These are phyloP conservation scores for Chaenocephalus aceratus DNA, from an alignment of 2,113 vertebrate genomes.

Conservation along the genomic window DNA sequence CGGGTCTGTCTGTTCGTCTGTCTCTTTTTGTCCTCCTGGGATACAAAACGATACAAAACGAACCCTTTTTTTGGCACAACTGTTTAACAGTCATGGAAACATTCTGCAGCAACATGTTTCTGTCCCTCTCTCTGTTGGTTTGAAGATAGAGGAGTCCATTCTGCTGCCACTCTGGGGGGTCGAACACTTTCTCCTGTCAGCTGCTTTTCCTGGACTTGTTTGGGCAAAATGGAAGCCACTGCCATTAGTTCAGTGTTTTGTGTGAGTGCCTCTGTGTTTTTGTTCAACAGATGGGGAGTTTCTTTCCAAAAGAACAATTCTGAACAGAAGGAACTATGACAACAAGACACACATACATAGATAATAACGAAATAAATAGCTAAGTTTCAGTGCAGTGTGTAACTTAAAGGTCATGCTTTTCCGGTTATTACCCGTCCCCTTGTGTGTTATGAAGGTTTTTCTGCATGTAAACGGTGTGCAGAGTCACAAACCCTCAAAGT, in stretches of 20 bases:
- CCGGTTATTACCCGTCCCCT: too few species aligned
- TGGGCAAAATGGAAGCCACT: neutral
- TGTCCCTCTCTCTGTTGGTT: constrained; percentile 25
- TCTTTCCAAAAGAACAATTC: neutral
- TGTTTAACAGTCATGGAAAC: constrained; percentile 37
- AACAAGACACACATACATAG: neutral
- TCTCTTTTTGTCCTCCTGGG: constrained; percentile 29
- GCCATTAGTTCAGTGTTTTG: neutral
- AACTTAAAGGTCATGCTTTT: too few species aligned
- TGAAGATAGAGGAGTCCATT: constrained; percentile 32
- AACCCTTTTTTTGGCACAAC: neutral
- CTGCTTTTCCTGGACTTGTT: constrained; percentile 17
- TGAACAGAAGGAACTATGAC: neutral
- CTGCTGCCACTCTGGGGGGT: constrained; percentile 23
- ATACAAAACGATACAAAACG: too few species aligned
- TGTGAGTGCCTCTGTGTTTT: neutral
- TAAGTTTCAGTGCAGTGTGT: neutral
- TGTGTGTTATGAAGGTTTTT: too few species aligned
- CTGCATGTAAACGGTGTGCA: too few species aligned
- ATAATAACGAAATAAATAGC: too few species aligned
- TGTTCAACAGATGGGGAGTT: neutral
- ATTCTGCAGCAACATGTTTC: neutral
- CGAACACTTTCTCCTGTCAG: constrained; percentile 1
- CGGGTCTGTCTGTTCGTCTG: constrained; percentile 37
- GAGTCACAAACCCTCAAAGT: too few species aligned